Base-by-base conservation (phyloP, 2,888 invertebrate genomes). In the Oxycera nigricornis region DNA sequence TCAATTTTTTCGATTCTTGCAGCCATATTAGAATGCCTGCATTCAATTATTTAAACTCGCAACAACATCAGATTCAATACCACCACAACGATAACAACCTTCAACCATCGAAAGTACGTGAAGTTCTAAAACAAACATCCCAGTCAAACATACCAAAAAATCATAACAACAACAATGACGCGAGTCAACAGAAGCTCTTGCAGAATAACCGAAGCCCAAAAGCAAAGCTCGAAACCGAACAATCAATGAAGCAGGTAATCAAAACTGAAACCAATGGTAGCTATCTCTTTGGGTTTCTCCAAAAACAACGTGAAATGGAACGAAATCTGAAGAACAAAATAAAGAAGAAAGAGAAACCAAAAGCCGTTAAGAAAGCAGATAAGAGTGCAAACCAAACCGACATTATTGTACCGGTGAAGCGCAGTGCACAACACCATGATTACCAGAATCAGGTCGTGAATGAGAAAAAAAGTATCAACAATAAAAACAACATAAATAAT, bases 391-490 rank as follows among this genome's bases (percentile, higher is more conserved):
- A 70, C 41, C 39, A 73, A 9, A 75, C 20, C 2, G 67, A 76
- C 57, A 68, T 74, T 1, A 75, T 76, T 52, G 73, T 77, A 14
- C 78, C 79, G n/a, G 55, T 77, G 6, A 78, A 78, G 73, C 72
- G 78, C 3, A 70, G 62, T 17, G 74, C 74, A 35, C 62, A 72
- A 6, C 73, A 77, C 39, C 78, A 78, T 39, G 77, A 78, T 30
- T 78, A 78, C 68, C 78, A 79, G 59, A 79, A 79, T 65, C 50
- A 78, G 11, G 28, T 70, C 17, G 79, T 78, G 17, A 73, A 75
- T n/a, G 73, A 75, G 7, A 74, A 74, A 22, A 73, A 65, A 28
- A 72, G 67, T 39, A 67, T 67, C 2, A 72, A 62, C 20, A 31
- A 70, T n/a, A 73, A 72, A 39, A 41, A 65, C 28, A 35, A 46